Percentiles rank a stretch among this genome's conserved stretches.
phyloP scores from a whole-genome alignment of 92 coral and sea anemone genomes.

The Zoanthus solanderi region DNA sequence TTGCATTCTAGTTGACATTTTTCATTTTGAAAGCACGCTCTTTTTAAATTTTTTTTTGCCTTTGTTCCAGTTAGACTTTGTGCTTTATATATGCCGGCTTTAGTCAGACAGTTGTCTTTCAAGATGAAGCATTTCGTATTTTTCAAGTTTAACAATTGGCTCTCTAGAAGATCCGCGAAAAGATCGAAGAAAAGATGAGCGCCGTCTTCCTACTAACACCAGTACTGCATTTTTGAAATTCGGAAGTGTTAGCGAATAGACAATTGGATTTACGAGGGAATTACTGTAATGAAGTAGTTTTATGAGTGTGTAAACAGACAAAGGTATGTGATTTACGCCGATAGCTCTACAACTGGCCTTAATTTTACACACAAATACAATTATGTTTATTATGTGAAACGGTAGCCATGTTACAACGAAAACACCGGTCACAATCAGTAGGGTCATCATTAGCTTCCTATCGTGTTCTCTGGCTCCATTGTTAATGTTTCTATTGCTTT shows the following conservation, averaged over 20 bases:
- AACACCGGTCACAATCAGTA: conserved; percentile 76
- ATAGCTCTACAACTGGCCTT: not conserved
- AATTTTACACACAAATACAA: conserved; percentile 58
- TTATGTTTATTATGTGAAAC: conserved; percentile 78
- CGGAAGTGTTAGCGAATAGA: conserved; percentile 36
- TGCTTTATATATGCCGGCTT: not conserved
- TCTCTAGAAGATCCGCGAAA: conserved; percentile 22
- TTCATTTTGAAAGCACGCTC: too few species aligned
- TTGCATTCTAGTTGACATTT: too few species aligned
- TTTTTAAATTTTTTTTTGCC: too few species aligned
- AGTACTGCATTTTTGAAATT: conserved; percentile 31
- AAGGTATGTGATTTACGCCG: conserved; percentile 2
- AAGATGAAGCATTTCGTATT: too few species aligned
- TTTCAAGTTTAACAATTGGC: not conserved
- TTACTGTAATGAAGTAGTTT: conserved; percentile 41
- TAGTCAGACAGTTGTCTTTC: conserved; percentile 3
- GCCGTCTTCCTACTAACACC: conserved; percentile 24
- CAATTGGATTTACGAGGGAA: conserved; percentile 40
- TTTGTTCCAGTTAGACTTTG: not conserved
- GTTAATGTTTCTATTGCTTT: not conserved
- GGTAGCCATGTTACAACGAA: conserved; percentile 87
- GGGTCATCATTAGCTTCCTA: conserved; percentile 62
- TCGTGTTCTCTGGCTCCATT: conserved; percentile 54
- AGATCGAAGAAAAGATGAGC: conserved; percentile 5
- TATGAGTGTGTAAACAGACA: conserved; percentile 31